Base-by-base conservation (phyloP, 1,140 invertebrate species). In the Gryon sp. region DNA sequence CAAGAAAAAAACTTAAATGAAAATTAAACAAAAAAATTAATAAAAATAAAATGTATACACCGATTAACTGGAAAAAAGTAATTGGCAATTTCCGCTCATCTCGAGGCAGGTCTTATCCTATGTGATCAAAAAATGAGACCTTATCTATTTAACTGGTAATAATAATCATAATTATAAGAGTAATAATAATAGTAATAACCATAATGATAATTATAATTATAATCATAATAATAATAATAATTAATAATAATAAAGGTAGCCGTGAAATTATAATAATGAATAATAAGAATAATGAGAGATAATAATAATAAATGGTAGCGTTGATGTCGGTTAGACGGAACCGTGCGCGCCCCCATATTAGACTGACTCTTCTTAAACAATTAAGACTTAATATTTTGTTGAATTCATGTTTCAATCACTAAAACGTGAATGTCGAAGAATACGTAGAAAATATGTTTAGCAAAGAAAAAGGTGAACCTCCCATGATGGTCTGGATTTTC, bases 81-180 rank as follows among this genome's bases (percentile, higher is more conserved):
- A 8, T 26, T 30, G 36, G 62, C 53, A 46, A 84, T 46, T 63
- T 81, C 60, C 65, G 70, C 78, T 81, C 70, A 30, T 18, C 40
- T 81, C 70, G 69, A 76, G 65, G 52, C 81, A 81, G 81, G 80
- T 81, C 77, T 83, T 82, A 81, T 83, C 77, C 73, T 84, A 81
- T 82, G 78, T 81, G 68, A 80, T 85, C 76, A 81, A 81, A 70
- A 80, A 85, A 76, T 83, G 82, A 84, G 78, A 80, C 76, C 84
- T 85, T 84, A 85, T 84, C 82, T 86, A 85, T 80, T 83, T 84
- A 77, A 82, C 84, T 82, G 80, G 82, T 85, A 84, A 83, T 84
- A 81, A 83, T 84, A 81, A 84, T 84, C 78, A 82, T 83, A 82
- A 84, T 83, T 77, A 80, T 85, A 83, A 81, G 83, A 83, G 78